A percentile compares a stretch with the other conserved stretches of the same genome.
Conservation (phyloP, 2,113 vertebrate species). For the Chiloscyllium plagiosum region DNA sequence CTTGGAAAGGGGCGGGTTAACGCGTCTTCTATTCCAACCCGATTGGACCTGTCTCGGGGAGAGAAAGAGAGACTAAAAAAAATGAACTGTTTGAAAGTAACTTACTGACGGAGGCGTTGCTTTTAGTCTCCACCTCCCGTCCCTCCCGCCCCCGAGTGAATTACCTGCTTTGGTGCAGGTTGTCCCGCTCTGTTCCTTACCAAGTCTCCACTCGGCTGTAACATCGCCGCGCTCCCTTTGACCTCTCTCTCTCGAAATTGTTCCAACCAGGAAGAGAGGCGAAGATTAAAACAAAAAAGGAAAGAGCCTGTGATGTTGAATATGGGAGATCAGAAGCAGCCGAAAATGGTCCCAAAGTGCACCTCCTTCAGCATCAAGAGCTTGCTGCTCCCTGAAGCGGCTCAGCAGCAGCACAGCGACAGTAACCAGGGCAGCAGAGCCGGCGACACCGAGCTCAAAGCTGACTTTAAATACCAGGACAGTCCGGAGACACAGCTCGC, state of each 20-base stretch:
- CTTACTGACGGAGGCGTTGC: constrained; percentile 31
- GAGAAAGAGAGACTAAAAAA: background rate
- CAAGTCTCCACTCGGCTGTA: background rate
- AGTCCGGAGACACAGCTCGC: constrained; percentile 47
- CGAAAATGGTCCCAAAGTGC: constrained; percentile 56
- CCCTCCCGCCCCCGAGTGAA: background rate
- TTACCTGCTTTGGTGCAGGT: constrained; percentile 33
- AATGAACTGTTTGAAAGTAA: constrained; percentile 10
- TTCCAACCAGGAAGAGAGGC: background rate
- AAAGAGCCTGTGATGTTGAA: constrained; percentile 38
- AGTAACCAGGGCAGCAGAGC: background rate
- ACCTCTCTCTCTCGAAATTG: background rate
- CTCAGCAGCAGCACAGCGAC: constrained; percentile 46
- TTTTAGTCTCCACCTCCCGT: background rate
- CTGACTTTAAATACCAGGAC: constrained; percentile 52
- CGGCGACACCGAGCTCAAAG: background rate
- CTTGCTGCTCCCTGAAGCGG: constrained; percentile 55
- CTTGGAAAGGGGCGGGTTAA: constrained; percentile 15
- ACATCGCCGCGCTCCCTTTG: background rate
- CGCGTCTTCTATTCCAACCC: constrained; percentile 1
- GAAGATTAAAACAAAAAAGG: background rate
- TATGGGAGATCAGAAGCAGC: constrained; percentile 60
- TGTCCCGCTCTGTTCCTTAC: background rate
- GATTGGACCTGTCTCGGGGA: background rate
- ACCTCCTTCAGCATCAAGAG: constrained; percentile 70